Evolutionary conservation across 2,113 vertebrate species (phyloP).

Genomic region (Callocephalon fimbriatum): DNA sequence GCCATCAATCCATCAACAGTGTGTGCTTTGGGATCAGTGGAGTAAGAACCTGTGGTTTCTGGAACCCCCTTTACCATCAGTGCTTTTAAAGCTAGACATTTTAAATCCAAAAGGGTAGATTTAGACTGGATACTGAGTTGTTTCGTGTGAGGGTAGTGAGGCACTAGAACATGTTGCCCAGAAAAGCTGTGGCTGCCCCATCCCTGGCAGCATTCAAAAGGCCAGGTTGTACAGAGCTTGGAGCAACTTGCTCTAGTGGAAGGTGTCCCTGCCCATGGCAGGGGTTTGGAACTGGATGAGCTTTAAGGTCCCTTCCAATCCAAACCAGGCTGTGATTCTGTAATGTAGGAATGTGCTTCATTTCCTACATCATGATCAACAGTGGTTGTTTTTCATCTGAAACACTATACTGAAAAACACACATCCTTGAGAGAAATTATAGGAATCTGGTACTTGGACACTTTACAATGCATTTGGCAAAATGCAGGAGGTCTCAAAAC

Average conservation of each 20-base stretch:
- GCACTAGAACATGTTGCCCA: not conserved
- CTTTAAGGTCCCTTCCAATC: not conserved
- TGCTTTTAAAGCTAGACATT: not conserved
- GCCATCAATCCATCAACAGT: not conserved
- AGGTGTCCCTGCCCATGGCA: not conserved
- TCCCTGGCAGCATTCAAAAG: not conserved
- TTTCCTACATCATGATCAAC: not conserved
- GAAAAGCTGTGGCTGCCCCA: not conserved
- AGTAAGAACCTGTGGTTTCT: not conserved
- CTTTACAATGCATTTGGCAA: not conserved
- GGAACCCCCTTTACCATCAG: not conserved
- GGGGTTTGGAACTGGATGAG: not conserved
- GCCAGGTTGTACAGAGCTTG: not conserved
- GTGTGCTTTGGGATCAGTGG: not conserved
- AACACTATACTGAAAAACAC: not conserved
- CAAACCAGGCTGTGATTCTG: not conserved
- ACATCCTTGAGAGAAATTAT: not conserved
- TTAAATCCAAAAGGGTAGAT: not conserved
- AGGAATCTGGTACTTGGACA: not conserved
- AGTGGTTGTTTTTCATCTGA: not conserved
- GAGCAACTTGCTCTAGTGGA: not conserved
- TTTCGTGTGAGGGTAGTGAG: not conserved
- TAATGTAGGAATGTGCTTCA: fast-evolving
- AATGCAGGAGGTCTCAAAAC: not conserved
- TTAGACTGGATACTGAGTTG: not conserved